Conservation (phyloP, 92 coral and sea anemone species). For the Porites divaricata region DNA sequence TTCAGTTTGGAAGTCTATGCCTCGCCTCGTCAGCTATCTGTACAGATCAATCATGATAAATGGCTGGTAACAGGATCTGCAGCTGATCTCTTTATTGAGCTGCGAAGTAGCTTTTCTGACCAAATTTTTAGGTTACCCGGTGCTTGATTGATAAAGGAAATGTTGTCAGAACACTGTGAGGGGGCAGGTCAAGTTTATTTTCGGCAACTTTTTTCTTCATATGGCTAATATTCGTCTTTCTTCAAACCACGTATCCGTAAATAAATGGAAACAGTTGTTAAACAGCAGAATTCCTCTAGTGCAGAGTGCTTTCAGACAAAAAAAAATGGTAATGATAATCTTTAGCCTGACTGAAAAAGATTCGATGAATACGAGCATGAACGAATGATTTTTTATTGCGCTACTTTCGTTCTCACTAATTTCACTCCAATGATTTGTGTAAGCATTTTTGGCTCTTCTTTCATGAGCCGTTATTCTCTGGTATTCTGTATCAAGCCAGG, state of each 20-base stretch:
- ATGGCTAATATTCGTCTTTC: neutral
- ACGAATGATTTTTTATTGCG: neutral
- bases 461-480: neutral
- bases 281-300: neutral
- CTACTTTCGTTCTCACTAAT: neutral
- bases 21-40: conserved; percentile 11
- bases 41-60: conserved; percentile 15
- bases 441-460: neutral
- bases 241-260: neutral
- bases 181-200: neutral
- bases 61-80: conserved; percentile 31
- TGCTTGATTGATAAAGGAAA: conserved; percentile 20
- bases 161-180: conserved; percentile 14
- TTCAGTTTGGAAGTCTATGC: neutral
- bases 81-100: conserved; percentile 17
- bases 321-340: neutral
- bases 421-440: neutral
- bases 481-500: neutral
- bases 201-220: neutral
- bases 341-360: neutral
- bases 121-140: conserved; percentile 15
- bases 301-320: neutral
- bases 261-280: neutral
- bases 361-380: neutral
- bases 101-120: neutral